Base-by-base conservation (phyloP, 2,113 vertebrate species). In the Ramphastos sulfuratus region DNA sequence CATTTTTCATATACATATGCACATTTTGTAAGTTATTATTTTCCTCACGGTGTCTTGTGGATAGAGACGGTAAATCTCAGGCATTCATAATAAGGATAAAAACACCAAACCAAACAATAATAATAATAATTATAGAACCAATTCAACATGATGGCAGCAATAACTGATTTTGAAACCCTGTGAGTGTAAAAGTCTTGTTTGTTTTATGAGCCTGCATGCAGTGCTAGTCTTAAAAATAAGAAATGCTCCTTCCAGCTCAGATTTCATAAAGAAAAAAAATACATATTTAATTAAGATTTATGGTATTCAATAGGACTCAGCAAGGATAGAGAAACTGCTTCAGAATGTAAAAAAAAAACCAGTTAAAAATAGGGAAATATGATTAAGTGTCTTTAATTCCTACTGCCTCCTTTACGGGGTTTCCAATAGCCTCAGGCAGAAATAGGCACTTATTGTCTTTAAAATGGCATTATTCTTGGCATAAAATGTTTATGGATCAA, bases 341-440 rank as follows among this genome's bases (percentile, higher is more conserved):
- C 90, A 82, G 92, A 97, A 89, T 85, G 84, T 97, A 95, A 97
- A 96, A 94, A 97, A 95, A 93, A 73, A 96, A 81, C 94, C 94
- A 96, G 94, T 97, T 97, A 97, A 97, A 97, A 98, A 96, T 77
- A 80, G 79, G 72, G 82, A 97, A 97, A 97, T 97, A 96, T 97
- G 96, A 97, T 97, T 97, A 97, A 97, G 96, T 95, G 89, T 83
- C 96, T 97, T 98, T 97, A 98, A 98, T 98, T 98, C 97, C 93
- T 96, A 87, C 92, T 96, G 93, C 96, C 92, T 97, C 90, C 96
- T 96, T 95, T 96, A 88, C 75, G 5, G 96, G 92, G 84, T 90
- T 97, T 97, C 96, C 8, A 77, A 95, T 92, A 86, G 96, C 97
- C 96, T 95, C 79, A 95, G 96, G 97, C 97, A 97, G 96, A 96